Evolutionary conservation across 2,888 invertebrate species (phyloP), one percentile per base, ranked within the genome.

Genomic region (Drosophila nr. fundita): DNA sequence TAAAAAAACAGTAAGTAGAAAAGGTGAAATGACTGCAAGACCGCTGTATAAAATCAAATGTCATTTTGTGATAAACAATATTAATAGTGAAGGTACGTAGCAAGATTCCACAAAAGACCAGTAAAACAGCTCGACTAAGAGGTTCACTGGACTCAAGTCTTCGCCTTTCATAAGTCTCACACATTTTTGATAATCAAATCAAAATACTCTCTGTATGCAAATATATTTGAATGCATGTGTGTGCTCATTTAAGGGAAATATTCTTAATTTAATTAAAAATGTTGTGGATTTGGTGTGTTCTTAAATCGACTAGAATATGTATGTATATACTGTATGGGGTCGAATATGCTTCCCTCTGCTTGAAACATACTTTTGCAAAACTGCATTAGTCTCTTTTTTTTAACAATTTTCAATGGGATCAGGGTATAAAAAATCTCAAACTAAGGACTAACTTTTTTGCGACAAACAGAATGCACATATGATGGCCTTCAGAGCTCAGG

Each of bases 31-130:
- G 73, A 34, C 42, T 49, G 50, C 36, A 50, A 42, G 30, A 74
- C 57, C 68, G 63, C 55, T 62, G 65, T 72, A 70, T 73, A 73
- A 80, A 85, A 86, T 74, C 75, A 71, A 70, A 83, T 86, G 70
- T 78, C 70, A 75, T 75, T 73, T 72, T 32, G 5, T 49, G 68
- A 42, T 49, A 66, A 61, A 48, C 49, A 45, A 72, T 57, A 64
- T 65, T 45, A 45, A 55, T 59, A 52, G 65, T 40, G 27, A 36
- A 48, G 30, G 29, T 36, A 58, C 36, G 60, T 21, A 32, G 29
- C 40, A 52, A 4, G 11, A 45, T 24, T 18, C 18, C 10, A 30
- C n/a, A 32, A 62, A 60, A 52, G 42, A 68, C 54, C 52, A 13
- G 4, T 13, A 21, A 21, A 21, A 15, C 21, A 24, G 24, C 7